Percentiles rank a stretch among this genome's conserved stretches.
Evolutionary conservation across 2,113 vertebrate species (phyloP).

Genomic region (Salvator merianae): DNA sequence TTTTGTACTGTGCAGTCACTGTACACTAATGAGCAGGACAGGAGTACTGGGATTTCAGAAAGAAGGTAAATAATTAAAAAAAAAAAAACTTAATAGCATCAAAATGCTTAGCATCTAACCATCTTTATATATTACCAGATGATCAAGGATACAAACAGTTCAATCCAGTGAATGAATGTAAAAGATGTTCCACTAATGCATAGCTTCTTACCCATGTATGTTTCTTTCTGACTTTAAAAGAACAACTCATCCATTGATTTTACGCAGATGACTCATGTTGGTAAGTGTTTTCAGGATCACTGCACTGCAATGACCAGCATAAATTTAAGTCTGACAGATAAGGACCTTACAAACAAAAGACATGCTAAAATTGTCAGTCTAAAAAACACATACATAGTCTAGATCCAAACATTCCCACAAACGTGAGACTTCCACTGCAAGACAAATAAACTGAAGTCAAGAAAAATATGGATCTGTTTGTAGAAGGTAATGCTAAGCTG

Average conservation of each 20-base stretch:
- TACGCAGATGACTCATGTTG: background rate
- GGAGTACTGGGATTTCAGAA: background rate
- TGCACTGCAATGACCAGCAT: background rate
- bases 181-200: background rate
- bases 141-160: slow-evolving; percentile 5
- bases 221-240: background rate
- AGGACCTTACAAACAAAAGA: background rate
- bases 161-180: background rate
- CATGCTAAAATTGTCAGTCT: background rate
- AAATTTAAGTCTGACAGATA: background rate
- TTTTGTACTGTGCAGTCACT: slow-evolving; percentile 30
- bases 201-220: background rate
- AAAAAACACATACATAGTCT: background rate
- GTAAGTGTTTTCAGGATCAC: background rate
- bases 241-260: slow-evolving; percentile 19
- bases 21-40: background rate
- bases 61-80: background rate
- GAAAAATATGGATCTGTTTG: background rate
- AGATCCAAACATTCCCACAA: background rate
- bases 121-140: background rate
- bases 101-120: background rate
- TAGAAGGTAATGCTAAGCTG: background rate
- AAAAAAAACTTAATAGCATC: slow-evolving; percentile 1
- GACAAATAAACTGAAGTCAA: background rate
- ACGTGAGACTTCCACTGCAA: background rate